Conservation (phyloP, 1,140 invertebrate species). For the Drosophila sp. region DNA sequence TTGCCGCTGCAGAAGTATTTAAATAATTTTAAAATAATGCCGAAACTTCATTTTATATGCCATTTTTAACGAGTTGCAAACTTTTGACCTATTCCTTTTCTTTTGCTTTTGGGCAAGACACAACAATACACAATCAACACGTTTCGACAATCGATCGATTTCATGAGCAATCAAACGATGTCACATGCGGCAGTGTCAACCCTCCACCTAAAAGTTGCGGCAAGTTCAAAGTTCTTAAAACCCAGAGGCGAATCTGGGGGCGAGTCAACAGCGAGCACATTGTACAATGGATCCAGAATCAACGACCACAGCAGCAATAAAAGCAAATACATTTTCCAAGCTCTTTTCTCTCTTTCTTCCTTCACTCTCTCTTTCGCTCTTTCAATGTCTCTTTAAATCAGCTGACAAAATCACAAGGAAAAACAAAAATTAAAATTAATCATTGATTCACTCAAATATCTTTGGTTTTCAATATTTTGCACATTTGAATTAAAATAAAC, state of each 20-base stretch:
- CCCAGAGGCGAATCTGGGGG: constrained; percentile 42
- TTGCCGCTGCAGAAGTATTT: constrained; percentile 44
- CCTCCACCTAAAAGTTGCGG: constrained; percentile 65
- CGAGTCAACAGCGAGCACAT: constrained; percentile 4
- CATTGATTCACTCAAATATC: constrained; percentile 13
- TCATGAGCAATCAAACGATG: constrained; percentile 79
- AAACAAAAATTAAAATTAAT: constrained; percentile 63
- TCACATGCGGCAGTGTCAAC: constrained; percentile 65
- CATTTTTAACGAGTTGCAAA: constrained; percentile 73
- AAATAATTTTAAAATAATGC: constrained; percentile 69
- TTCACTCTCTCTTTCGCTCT: background rate
- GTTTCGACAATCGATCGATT: constrained; percentile 79
- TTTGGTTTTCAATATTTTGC: constrained; percentile 15
- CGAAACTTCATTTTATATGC: constrained; percentile 71
- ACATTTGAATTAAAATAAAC: too few species aligned
- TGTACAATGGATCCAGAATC: background rate
- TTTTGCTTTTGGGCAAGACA: constrained; percentile 26
- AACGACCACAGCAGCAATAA: constrained; percentile 42
- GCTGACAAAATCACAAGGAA: constrained; percentile 43
- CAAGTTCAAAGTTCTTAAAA: constrained; percentile 76
- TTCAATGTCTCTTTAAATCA: background rate
- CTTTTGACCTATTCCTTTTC: constrained; percentile 67
- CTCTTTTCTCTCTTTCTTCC: constrained; percentile 15
- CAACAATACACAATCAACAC: constrained; percentile 72
- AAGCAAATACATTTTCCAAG: constrained; percentile 45